phyloP scores from a whole-genome alignment of 2,113 vertebrate genomes.

The Trogon surrucura region DNA sequence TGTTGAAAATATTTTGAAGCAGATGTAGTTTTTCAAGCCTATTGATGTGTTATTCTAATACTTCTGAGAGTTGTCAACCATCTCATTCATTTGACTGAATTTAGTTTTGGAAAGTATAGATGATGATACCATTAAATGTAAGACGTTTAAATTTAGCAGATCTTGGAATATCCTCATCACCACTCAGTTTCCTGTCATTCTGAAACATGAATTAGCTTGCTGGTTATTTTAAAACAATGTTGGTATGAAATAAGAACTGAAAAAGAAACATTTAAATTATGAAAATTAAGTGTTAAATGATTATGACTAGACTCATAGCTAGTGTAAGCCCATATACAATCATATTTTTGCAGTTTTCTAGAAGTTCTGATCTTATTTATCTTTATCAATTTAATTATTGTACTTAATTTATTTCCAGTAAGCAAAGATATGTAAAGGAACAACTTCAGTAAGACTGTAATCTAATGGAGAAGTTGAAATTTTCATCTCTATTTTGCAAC shows the following conservation, averaged over 20 bases:
- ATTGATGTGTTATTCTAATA: not conserved
- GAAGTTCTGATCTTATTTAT: not conserved
- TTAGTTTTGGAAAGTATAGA: not conserved
- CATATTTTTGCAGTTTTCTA: not conserved
- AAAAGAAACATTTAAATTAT: not conserved
- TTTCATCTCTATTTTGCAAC: not conserved
- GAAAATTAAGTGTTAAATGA: not conserved
- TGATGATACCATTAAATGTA: not conserved
- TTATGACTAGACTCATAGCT: not conserved
- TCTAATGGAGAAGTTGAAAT: not conserved
- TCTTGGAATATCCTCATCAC: not conserved
- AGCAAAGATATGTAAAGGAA: not conserved
- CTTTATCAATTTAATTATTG: not conserved
- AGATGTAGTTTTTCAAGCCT: not conserved
- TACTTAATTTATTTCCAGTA: not conserved
- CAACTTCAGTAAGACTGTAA: not conserved
- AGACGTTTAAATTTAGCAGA: not conserved
- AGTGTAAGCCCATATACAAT: not conserved
- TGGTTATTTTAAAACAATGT: not conserved
- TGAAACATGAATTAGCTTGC: not conserved
- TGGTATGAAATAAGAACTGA: not conserved
- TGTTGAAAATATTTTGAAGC: not conserved
- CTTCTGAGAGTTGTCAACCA: not conserved
- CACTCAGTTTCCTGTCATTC: not conserved
- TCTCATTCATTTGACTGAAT: not conserved